phyloP scores from a whole-genome alignment of 2,888 invertebrate species.

The Syrphus vitripennis region DNA sequence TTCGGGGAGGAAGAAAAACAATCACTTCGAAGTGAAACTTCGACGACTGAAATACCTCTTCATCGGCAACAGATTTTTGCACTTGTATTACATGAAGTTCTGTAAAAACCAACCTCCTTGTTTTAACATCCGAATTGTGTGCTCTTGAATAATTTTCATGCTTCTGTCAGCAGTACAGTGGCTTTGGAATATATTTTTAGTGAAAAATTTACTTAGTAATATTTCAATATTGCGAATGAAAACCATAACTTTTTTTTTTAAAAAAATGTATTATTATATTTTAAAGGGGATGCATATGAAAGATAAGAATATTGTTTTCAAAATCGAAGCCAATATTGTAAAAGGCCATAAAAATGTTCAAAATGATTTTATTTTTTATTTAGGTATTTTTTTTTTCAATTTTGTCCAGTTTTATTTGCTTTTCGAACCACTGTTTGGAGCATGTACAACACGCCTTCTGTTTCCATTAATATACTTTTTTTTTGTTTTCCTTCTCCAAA shows the following conservation, averaged over 20 bases:
- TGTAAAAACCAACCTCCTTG: neutral
- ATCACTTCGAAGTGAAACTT: neutral
- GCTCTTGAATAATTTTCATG: neutral
- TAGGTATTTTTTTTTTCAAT: neutral
- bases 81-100: neutral
- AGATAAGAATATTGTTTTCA: too few species aligned
- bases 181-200: neutral
- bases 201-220: neutral
- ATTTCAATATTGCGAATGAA: too few species aligned
- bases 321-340: too few species aligned
- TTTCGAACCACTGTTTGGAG: neutral
- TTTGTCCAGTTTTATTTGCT: neutral
- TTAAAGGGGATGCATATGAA: too few species aligned
- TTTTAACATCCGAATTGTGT: neutral
- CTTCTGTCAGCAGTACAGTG: neutral
- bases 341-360: too few species aligned
- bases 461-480: conserved; percentile 8
- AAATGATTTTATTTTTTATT: neutral
- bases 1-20: neutral
- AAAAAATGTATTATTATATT: too few species aligned
- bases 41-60: neutral
- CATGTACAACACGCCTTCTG: neutral
- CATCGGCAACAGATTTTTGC: conserved; percentile 1
- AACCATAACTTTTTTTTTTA: too few species aligned
- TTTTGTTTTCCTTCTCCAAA: neutral